Base-by-base conservation (phyloP, 2,113 vertebrate species). In the Verasper variegatus region DNA sequence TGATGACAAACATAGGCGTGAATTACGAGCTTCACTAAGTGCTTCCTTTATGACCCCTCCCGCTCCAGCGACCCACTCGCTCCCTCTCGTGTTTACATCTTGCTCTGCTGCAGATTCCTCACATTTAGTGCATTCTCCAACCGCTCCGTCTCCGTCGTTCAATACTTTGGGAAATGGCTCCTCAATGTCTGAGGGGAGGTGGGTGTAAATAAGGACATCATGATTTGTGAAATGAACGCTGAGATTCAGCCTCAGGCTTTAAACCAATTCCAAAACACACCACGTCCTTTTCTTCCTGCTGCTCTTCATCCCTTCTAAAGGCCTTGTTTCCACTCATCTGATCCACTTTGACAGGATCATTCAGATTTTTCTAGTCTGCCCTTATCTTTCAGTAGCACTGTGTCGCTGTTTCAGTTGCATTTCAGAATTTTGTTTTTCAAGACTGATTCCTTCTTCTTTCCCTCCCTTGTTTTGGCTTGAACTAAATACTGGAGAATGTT, bases 1-100 rank as follows among this genome's bases (percentile, higher is more conserved):
- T 68, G 74, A 91, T 81, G 86, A 91, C 84, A 89, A 92, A 91
- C 88, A 83, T 78, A 87, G 73, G 84, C 68, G 71, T 88, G 88
- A 91, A 85, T 79, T 85, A 85, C 71, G 69, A 83, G 82, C 89
- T 90, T 90, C 86, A 88, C 83, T 87, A 92, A 92, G 92, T 93
- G 88, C 93, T 89, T 89, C 87, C 79, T 78, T 63, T 76, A 58
- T 23, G 78, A 83, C 77, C 74, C 61, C 72, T 20, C 74, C 69
- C 47, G 20, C 66, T 69, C 77, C 64, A 17, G 40, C 9, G 1
- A n/a, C 49, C 49, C 60, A 26, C 8, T 17, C 31, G 40, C 40
- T 42, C 24, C 35, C 45, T 45, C 56, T 65, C 21, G 0, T 10
- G 15, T 49, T 63, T 77, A 37, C 51, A 5, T 52, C 64, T 85